Percentiles rank a stretch among this genome's conserved stretches.
These are phyloP conservation scores for Ricordea florida DNA, from an alignment of 92 coral and sea anemone species.

Conservation along the genomic window DNA sequence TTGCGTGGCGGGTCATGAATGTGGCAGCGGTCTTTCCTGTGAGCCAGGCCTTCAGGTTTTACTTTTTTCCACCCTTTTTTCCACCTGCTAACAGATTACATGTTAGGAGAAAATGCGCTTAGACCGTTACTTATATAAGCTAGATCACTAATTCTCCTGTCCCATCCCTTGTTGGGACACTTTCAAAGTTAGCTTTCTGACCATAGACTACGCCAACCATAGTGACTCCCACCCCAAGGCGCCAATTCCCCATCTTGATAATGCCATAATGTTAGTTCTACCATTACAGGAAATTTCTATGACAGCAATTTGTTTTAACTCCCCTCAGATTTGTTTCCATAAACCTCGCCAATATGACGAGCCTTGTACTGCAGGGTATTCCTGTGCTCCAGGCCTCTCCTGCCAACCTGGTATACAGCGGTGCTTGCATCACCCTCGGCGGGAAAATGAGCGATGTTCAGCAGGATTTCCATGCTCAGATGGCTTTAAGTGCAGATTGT, in stretches of 20 bases:
- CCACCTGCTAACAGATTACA: too few relatives aligned
- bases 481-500: constrained; percentile 79
- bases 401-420: constrained; percentile 91
- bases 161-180: too few relatives aligned
- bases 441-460: constrained; percentile 88
- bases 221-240: too few relatives aligned
- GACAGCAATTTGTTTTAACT: background rate
- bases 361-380: constrained; percentile 86
- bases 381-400: constrained; percentile 83
- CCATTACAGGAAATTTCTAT: too few relatives aligned
- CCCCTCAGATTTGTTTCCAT: constrained; percentile 72
- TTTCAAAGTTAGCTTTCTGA: too few relatives aligned
- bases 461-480: constrained; percentile 81
- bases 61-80: too few relatives aligned
- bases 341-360: constrained; percentile 73
- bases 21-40: constrained; percentile 89
- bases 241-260: too few relatives aligned
- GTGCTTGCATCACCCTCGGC: constrained; percentile 87
- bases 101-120: too few relatives aligned
- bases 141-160: too few relatives aligned
- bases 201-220: too few relatives aligned
- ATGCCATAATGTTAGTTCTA: too few relatives aligned
- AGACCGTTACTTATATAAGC: too few relatives aligned
- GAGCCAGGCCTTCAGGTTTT: constrained; percentile 95
- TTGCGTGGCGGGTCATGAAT: constrained; percentile 80